These are phyloP conservation scores for Poeciliopsis infans DNA, from an alignment of 2,797 vertebrate genomes.

Conservation along the genomic window DNA sequence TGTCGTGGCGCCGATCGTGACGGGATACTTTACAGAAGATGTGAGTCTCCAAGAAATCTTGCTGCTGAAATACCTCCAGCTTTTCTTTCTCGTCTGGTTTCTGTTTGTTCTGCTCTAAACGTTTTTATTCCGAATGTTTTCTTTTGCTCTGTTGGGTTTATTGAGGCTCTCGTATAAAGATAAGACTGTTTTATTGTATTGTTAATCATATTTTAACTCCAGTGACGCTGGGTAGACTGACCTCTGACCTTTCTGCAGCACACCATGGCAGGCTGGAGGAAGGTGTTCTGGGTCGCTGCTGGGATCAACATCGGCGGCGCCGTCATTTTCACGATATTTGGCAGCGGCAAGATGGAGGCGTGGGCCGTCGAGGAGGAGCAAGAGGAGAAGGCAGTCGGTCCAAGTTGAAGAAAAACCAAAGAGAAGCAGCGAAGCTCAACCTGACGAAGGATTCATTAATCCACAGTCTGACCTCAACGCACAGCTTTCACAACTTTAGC, in stretches of 20 bases:
- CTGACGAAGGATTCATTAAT: not conserved
- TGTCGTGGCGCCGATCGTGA: constrained; percentile 81
- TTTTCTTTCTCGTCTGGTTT: not conserved
- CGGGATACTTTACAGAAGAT: constrained; percentile 83
- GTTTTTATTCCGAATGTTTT: not conserved
- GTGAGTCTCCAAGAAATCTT: constrained; percentile 64
- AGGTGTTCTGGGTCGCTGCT: constrained; percentile 80
- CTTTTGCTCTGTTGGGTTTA: not conserved
- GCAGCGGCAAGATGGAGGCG: constrained; percentile 78
- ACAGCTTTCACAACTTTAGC: not conserved
- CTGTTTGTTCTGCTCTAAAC: not conserved
- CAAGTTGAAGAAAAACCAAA: constrained; percentile 21
- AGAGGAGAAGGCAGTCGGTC: constrained; percentile 15
- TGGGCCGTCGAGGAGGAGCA: constrained; percentile 77
- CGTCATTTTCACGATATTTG: constrained; percentile 74
- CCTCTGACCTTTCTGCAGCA: constrained; percentile 64
- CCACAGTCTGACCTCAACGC: not conserved
- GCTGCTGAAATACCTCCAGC: not conserved
- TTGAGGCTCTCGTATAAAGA: not conserved
- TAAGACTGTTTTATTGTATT: not conserved
- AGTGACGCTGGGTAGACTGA: not conserved
- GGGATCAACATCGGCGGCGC: constrained; percentile 74
- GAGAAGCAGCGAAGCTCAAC: not conserved
- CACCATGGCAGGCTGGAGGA: constrained; percentile 81
- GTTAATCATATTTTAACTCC: not conserved